phyloP scores from a whole-genome alignment of 1,140 invertebrate species.

The Sipha flava region DNA sequence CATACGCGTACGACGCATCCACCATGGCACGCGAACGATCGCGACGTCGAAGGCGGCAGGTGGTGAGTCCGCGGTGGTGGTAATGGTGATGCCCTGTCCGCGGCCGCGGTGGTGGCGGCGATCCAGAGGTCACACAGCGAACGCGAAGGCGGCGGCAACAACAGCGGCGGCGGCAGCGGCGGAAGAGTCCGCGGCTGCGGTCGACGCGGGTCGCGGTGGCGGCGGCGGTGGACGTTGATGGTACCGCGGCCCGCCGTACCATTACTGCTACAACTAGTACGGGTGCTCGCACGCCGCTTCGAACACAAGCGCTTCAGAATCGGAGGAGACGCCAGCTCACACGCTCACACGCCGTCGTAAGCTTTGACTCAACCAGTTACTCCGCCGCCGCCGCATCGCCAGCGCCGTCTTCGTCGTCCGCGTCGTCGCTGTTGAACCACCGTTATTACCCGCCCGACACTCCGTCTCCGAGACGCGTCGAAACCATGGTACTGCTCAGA shows the following conservation, averaged over 20 bases:
- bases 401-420: not conserved
- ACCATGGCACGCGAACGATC: not conserved
- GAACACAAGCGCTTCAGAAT: conserved; percentile 22
- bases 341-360: not conserved
- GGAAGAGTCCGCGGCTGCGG: not conserved
- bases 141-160: not conserved
- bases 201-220: not conserved
- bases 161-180: not conserved
- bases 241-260: conserved; percentile 15
- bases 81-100: not conserved
- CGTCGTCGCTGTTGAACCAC: not conserved
- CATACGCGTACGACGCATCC: not conserved
- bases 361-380: conserved; percentile 2
- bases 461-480: not conserved
- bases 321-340: conserved; percentile 9
- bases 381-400: not conserved
- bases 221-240: not conserved
- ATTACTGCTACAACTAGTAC: not conserved
- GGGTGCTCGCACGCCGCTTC: conserved; percentile 16
- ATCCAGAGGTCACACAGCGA: not conserved
- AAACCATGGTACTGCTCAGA: conserved; percentile 15
- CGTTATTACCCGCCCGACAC: not conserved
- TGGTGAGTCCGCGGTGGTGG: not conserved
- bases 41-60: not conserved
- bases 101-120: not conserved